These are phyloP conservation scores for Orthosia gothica DNA, from an alignment of 2,888 invertebrate genomes.

Conservation along the genomic window DNA sequence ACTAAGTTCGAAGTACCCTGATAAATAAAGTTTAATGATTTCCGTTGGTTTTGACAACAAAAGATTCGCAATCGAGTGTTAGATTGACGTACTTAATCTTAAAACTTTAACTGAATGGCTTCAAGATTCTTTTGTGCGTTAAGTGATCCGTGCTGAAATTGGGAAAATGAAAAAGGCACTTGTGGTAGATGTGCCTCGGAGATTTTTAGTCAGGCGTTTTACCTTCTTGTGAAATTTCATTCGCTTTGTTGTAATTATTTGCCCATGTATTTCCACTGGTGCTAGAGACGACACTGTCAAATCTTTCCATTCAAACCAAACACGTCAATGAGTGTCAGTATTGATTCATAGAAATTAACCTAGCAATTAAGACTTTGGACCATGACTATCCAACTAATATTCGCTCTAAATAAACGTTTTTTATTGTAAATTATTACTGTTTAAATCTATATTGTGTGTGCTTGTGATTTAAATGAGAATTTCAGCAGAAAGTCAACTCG, in stretches of 20 bases:
- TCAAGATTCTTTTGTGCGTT: conserved; percentile 32
- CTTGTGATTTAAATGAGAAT: no score
- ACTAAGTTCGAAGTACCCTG: conserved; percentile 34
- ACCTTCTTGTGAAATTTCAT: background rate
- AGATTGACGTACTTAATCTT: conserved; percentile 45
- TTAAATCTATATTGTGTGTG: no score
- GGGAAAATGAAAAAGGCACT: background rate
- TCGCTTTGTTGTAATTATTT: background rate
- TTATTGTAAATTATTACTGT: no score
- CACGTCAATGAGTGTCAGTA: background rate
- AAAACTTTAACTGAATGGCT: conserved; percentile 33
- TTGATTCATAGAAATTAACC: background rate
- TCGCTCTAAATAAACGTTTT: no score
- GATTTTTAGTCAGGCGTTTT: background rate
- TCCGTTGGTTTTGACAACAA: conserved; percentile 62
- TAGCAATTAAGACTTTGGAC: background rate
- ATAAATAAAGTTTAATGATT: conserved; percentile 39
- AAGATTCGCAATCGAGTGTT: conserved; percentile 43
- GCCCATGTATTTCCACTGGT: background rate
- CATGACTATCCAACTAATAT: no score
- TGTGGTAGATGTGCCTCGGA: background rate
- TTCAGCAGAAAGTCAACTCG: no score
- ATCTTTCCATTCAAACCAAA: background rate
- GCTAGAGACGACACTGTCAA: no score
- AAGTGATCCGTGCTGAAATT: conserved; percentile 12